A percentile compares a stretch with the other conserved stretches of the same genome.
These are phyloP conservation scores for Procambarus clarkii DNA, from an alignment of 1,140 invertebrate species.

Conservation along the genomic window DNA sequence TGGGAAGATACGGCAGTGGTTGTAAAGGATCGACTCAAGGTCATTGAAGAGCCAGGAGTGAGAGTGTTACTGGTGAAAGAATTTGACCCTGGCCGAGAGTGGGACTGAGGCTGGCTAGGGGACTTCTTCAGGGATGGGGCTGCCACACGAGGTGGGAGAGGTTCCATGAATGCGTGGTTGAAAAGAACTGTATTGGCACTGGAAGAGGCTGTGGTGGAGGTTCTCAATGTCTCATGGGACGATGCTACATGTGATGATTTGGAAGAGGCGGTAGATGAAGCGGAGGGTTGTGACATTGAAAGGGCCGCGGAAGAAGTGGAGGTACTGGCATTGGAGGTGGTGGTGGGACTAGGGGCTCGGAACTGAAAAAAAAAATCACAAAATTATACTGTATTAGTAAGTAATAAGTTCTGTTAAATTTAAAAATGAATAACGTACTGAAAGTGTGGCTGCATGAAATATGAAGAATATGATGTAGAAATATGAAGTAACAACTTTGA, in stretches of 20 bases:
- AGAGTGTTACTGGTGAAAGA: slow-evolving; percentile 39
- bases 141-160: slow-evolving; percentile 21
- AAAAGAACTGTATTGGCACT: slow-evolving; percentile 52
- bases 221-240: slow-evolving; percentile 48
- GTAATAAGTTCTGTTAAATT: no score
- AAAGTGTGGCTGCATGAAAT: no score
- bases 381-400: neutral
- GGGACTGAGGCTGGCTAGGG: slow-evolving; percentile 55
- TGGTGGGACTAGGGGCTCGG: slow-evolving; percentile 73
- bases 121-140: slow-evolving; percentile 51
- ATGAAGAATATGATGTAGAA: no score
- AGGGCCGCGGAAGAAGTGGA: slow-evolving; percentile 77
- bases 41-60: slow-evolving; percentile 18
- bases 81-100: slow-evolving; percentile 22
- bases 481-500: no score
- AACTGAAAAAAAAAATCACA: slow-evolving; percentile 22
- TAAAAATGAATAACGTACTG: no score
- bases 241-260: slow-evolving; percentile 43
- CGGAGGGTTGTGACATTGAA: slow-evolving; percentile 73
- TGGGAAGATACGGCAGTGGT: slow-evolving; percentile 40
- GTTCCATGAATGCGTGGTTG: slow-evolving; percentile 38
- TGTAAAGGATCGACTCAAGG: slow-evolving; percentile 40
- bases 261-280: slow-evolving; percentile 45
- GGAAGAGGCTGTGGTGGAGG: slow-evolving; percentile 61
- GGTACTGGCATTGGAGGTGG: slow-evolving; percentile 74